Evolutionary conservation across 2,797 vertebrate species (phyloP), one percentile per base, ranked within the genome.

Genomic region (Crocidura indochinensis): DNA sequence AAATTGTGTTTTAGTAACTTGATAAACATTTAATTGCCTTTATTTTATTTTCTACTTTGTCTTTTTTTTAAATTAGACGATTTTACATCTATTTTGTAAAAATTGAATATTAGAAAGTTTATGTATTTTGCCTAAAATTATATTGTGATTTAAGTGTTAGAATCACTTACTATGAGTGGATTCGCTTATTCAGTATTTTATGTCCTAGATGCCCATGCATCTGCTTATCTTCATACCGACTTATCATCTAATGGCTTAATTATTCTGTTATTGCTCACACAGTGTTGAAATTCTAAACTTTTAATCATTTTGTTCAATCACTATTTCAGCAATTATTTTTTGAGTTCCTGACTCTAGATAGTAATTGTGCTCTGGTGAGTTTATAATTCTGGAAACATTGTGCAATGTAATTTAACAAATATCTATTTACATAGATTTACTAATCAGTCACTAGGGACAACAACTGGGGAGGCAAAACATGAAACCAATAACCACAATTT

Each of bases 31-130:
- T 51, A 31, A 1, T 44, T 51, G 44, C 4, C 29, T 87, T 88
- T 69, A 77, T 64, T 87, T 85, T 5, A 72, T 68, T 78, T 81
- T 88, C 49, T 75, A n/a, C 77, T 12, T 8, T 60, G 73, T 83
- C 8, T 26, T 62, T 10, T 60, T 62, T 12, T 8, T 64, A 71
- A 85, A 8, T 31, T 65, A 11, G 44, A 15, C 87, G 38, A 12
- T 22, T 69, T 84, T 82, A 77, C 46, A 19, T 2, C 47, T 7
- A 78, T 3, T 83, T 77, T 62, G 56, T 24, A 62, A 17, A 29
- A 69, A 51, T 44, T 19, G 75, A 85, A 84, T 10, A 79, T 29
- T n/a, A 22, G 8, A 53, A 4, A 72, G 2, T 11, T 20, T 26
- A 44, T 87, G 4, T 83, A 38, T 65, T 83, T 83, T 65, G 10